Evolutionary conservation across 2,888 invertebrate genomes (phyloP), one percentile per base, ranked within the genome.

Genomic region (Cynaeus angustus): DNA sequence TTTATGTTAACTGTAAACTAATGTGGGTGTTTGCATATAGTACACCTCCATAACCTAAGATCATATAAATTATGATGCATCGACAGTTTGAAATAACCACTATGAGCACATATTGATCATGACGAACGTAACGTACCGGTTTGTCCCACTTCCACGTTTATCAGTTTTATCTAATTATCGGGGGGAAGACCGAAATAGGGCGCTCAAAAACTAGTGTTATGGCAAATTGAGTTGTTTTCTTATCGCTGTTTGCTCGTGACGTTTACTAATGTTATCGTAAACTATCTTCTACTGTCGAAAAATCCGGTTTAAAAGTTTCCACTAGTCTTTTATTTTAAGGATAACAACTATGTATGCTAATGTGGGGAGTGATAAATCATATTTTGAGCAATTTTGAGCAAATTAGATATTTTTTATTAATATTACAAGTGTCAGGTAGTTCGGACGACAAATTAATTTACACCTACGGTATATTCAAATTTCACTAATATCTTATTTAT

Each of bases 1-100:
- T 66, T 66, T 66, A 66, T 66, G 66, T 55, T 67, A 67, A 67
- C 66, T 67, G 66, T 67, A 67, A 59, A 67, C 33, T 50, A 52
- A 21, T 38, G 66, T 67, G 66, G 59, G 66, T 67, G 66, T 67
- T 67, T 67, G 66, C 66, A 67, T 67, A 52, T 52, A 48, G 33
- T 45, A 12, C 48, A 13, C 30, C 50, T 48, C 50, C 61, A 52
- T 64, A 52, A 64, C 64, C 64, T 52, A 64, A 59, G 46, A 59
- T 59, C 59, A 59, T 46, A 59, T 45, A 30, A 14, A 59, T 46
- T 59, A 59, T 59, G 33, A 45, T 59, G 59, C 50, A 50, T 50
- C 50, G 16, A 14, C 30, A 37, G 33, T 30, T 46, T 10, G 13
- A 28, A 55, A 55, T 55, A 58, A 45, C 59, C 33, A 48, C 46